Evolutionary conservation across 2,888 invertebrate species (phyloP).

Genomic region (Idaea straminata): DNA sequence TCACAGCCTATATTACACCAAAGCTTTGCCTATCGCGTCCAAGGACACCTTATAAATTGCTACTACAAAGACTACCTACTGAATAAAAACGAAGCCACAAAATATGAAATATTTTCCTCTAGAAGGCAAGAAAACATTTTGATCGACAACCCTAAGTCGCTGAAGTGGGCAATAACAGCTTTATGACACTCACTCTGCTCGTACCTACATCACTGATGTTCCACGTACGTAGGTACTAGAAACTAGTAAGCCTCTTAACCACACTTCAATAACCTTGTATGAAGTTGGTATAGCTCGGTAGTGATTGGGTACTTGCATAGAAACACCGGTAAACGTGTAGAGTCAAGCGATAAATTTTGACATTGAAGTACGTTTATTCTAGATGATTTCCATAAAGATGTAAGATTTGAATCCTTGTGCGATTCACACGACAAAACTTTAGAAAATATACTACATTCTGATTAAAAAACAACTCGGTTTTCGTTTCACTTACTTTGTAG

Average conservation of each 20-base stretch:
- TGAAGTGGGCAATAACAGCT: not conserved
- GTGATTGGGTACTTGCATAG: not conserved
- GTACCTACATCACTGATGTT: conserved; percentile 28
- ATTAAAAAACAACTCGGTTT: too few relatives aligned
- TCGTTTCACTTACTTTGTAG: too few relatives aligned
- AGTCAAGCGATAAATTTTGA: too few relatives aligned
- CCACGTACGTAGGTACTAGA: conserved; percentile 17
- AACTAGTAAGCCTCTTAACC: conserved; percentile 20
- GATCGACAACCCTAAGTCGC: not conserved
- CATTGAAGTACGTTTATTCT: too few relatives aligned
- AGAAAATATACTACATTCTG: too few relatives aligned
- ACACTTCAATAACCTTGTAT: conserved; percentile 23
- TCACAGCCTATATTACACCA: not conserved
- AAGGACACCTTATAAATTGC: too few relatives aligned
- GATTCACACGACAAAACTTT: too few relatives aligned
- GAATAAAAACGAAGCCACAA: not conserved
- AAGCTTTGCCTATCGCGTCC: not conserved
- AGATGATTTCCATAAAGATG: too few relatives aligned
- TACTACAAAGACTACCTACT: not conserved
- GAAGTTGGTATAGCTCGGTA: not conserved
- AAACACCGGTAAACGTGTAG: too few relatives aligned
- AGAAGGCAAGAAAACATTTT: not conserved
- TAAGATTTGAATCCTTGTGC: too few relatives aligned
- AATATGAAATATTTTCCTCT: not conserved
- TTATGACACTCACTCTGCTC: conserved; percentile 8